phyloP scores from a whole-genome alignment of 2,888 invertebrate genomes.

The Pheosia gnoma region DNA sequence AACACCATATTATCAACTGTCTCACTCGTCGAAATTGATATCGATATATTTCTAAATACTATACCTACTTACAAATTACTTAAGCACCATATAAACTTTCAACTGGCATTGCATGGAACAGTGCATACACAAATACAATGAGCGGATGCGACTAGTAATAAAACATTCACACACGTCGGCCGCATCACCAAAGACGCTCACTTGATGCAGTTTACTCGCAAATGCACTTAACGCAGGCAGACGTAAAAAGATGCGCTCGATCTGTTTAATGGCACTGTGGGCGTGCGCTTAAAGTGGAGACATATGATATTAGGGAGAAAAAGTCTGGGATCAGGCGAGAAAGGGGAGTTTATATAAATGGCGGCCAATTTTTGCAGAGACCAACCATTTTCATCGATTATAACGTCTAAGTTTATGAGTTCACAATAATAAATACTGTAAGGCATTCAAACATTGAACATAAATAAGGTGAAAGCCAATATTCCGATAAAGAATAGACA shows the following conservation, averaged over 20 bases:
- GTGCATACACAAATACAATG: constrained; percentile 25
- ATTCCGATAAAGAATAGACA: too few species aligned
- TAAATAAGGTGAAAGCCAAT: too few species aligned
- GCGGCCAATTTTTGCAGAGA: neutral
- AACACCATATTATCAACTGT: too few species aligned
- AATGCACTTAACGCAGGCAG: constrained; percentile 77
- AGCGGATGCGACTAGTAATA: constrained; percentile 27
- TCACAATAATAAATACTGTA: too few species aligned
- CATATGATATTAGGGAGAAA: constrained; percentile 5
- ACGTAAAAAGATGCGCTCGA: constrained; percentile 76
- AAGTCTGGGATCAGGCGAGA: neutral
- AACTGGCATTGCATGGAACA: neutral
- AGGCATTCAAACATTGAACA: too few species aligned
- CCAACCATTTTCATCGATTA: neutral
- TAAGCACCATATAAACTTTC: neutral
- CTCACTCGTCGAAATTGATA: too few species aligned
- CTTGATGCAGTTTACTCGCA: constrained; percentile 72
- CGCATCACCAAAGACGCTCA: constrained; percentile 19
- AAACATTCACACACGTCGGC: constrained; percentile 20
- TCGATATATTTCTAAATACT: neutral
- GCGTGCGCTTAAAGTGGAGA: constrained; percentile 43
- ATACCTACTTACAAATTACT: constrained; percentile 1
- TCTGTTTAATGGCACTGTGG: constrained; percentile 73
- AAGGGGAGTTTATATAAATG: neutral
- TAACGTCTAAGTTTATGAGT: too few species aligned